Conservation (phyloP, 2,113 vertebrate genomes). For the Triplophysa siluroides region DNA sequence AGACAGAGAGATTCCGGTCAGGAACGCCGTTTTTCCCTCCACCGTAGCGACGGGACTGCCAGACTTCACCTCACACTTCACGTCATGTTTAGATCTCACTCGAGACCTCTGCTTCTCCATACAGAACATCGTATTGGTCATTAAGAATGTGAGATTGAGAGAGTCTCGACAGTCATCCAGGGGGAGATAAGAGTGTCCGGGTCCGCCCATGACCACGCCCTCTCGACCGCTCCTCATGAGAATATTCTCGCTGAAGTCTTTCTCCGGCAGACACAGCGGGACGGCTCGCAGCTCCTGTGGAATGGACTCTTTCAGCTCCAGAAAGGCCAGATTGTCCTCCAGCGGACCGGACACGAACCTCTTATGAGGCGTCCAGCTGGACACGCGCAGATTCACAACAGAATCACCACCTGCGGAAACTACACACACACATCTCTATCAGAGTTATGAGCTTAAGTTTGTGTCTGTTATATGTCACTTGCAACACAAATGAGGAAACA, state of each 20-base stretch:
- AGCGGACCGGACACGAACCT: constrained; percentile 59
- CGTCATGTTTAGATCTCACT: accelerated
- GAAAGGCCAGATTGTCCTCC: constrained; percentile 78
- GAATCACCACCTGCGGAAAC: neutral
- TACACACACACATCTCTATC: neutral
- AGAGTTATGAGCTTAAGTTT: too few relatives aligned
- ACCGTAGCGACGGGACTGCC: constrained; percentile 76
- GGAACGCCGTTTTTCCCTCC: constrained; percentile 80
- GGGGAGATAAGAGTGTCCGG: constrained; percentile 64
- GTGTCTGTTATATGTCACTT: too few relatives aligned
- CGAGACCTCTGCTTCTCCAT: constrained; percentile 59
- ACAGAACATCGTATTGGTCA: constrained; percentile 87
- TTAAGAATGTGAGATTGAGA: constrained; percentile 70
- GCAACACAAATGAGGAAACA: too few relatives aligned
- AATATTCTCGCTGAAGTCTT: constrained; percentile 84
- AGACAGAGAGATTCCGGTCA: constrained; percentile 81
- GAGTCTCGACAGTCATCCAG: constrained; percentile 71
- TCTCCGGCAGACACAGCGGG: constrained; percentile 81
- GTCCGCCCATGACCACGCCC: constrained; percentile 61
- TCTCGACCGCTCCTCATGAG: constrained; percentile 71
- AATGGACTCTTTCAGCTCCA: constrained; percentile 70
- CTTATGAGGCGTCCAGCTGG: constrained; percentile 65
- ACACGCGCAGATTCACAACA: neutral
- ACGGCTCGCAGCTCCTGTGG: constrained; percentile 64
- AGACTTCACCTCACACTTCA: constrained; percentile 40